Conservation (phyloP, 2,113 vertebrate species). For the Epinephelus fuscoguttatus region DNA sequence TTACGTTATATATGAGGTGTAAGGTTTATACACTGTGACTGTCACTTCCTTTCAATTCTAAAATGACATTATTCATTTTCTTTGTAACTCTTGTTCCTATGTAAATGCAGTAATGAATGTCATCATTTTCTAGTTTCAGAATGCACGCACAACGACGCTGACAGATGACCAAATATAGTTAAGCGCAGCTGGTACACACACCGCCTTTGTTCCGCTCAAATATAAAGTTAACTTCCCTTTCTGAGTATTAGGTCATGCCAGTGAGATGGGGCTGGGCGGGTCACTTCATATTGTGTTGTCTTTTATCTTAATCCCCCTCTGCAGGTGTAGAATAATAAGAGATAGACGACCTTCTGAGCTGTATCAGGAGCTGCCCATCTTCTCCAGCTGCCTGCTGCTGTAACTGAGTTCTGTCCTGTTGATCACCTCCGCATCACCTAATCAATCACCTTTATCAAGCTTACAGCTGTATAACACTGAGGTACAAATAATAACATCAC, state of each 20-base stretch:
- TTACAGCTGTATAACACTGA: not conserved
- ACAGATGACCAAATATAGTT: conserved; percentile 30
- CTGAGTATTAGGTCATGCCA: not conserved
- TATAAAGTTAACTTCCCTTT: conserved; percentile 1
- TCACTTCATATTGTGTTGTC: not conserved
- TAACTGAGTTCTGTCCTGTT: not conserved
- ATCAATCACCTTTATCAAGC: conserved; percentile 24
- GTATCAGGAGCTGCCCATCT: conserved; percentile 31
- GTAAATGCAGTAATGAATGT: not conserved
- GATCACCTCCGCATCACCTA: not conserved
- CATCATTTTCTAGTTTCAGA: not conserved
- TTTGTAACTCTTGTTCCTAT: not conserved
- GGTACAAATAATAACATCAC: not conserved
- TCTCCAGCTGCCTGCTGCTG: conserved; percentile 25
- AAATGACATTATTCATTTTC: not conserved
- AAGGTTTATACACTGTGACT: not conserved
- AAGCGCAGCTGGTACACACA: not conserved
- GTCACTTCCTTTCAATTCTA: not conserved
- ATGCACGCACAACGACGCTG: not conserved
- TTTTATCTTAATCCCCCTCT: not conserved
- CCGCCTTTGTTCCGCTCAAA: not conserved
- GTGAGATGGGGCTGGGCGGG: not conserved
- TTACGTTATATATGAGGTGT: not conserved
- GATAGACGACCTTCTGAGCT: conserved; percentile 4
- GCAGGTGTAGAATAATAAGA: conserved; percentile 1